A percentile compares a stretch with the other conserved stretches of the same genome.
Evolutionary conservation across 1,140 invertebrate genomes (phyloP).

Genomic region (Pemphigus obesinymphae): DNA sequence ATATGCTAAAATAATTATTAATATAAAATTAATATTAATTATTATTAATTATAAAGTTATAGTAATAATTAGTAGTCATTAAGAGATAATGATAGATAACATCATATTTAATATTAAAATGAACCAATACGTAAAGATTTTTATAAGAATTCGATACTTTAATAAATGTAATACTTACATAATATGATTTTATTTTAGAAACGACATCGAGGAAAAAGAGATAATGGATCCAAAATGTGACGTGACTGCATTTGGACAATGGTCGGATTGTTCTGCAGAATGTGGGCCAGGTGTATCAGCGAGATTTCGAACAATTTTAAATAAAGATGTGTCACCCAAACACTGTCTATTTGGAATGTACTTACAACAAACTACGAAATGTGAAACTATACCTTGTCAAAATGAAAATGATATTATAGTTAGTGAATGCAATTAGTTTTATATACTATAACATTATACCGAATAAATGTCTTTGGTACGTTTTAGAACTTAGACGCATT

Average conservation of each 20-base stretch:
- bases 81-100: no score
- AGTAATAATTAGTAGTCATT: no score
- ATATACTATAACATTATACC: background rate
- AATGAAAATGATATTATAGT: background rate
- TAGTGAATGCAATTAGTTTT: background rate
- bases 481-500: background rate
- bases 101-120: no score
- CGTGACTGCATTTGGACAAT: slow-evolving; percentile 67
- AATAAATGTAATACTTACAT: background rate
- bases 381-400: slow-evolving; percentile 5
- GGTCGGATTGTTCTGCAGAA: slow-evolving; percentile 66
- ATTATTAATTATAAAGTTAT: no score
- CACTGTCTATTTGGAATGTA: slow-evolving; percentile 45
- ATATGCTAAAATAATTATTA: no score
- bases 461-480: background rate
- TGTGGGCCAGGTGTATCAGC: slow-evolving; percentile 63
- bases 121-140: no score
- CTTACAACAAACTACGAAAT: slow-evolving; percentile 35
- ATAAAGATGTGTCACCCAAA: slow-evolving; percentile 48
- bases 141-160: no score
- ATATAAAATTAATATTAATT: no score
- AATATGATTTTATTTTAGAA: background rate
- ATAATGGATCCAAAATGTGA: slow-evolving; percentile 57
- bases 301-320: slow-evolving; percentile 53
- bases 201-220: background rate